These are phyloP conservation scores for Eupeodes luniger DNA, from an alignment of 2,888 invertebrate genomes.

Conservation along the genomic window DNA sequence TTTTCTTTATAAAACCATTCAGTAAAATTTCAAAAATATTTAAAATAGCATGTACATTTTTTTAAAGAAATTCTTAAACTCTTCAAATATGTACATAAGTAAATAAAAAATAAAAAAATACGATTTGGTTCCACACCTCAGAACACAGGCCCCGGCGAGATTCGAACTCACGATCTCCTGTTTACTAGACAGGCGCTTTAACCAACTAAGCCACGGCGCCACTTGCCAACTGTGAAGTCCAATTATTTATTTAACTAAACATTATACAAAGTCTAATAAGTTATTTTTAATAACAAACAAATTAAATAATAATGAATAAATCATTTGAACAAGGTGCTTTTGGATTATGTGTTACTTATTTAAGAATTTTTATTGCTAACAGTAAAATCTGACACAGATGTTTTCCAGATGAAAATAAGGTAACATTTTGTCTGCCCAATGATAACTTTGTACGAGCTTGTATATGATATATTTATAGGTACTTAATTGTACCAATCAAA, in stretches of 20 bases:
- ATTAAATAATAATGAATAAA: too few species aligned
- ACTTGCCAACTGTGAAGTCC: neutral
- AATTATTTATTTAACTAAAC: neutral
- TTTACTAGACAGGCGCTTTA: slow-evolving; percentile 85
- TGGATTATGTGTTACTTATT: too few species aligned
- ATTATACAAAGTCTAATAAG: too few species aligned
- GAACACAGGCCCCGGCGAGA: slow-evolving; percentile 79
- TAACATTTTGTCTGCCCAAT: neutral
- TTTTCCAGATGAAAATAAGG: neutral
- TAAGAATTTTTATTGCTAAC: neutral
- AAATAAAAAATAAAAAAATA: slow-evolving; percentile 1
- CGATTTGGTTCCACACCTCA: neutral
- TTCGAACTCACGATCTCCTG: slow-evolving; percentile 82
- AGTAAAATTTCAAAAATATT: too few species aligned
- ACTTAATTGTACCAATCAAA: neutral
- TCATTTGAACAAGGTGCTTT: too few species aligned
- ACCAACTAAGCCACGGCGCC: slow-evolving; percentile 84
- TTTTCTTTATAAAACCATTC: too few species aligned
- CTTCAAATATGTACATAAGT: too few species aligned
- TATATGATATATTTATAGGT: too few species aligned
- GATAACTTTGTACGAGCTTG: neutral
- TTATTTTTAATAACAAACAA: too few species aligned
- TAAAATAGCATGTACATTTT: too few species aligned
- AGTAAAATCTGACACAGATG: neutral
- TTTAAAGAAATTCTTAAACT: too few species aligned